Evolutionary conservation across 2,888 invertebrate genomes (phyloP).

Genomic region (Leptopilina myrica): DNA sequence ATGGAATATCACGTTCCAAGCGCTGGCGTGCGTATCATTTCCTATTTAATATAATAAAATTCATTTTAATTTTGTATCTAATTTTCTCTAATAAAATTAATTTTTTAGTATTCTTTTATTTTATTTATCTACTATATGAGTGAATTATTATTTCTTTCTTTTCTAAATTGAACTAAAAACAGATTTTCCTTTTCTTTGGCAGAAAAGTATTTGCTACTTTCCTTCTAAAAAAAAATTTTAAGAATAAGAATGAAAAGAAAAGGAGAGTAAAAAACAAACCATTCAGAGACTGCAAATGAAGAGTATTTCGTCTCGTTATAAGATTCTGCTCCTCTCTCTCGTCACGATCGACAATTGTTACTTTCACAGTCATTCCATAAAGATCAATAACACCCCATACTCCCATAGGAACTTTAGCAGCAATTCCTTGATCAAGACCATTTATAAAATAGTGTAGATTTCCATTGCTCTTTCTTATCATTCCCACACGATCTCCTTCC

Average conservation of each 20-base stretch:
- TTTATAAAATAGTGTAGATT: constrained; percentile 96
- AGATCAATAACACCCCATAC: constrained; percentile 97
- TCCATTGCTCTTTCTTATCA: constrained; percentile 91
- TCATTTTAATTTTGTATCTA: too few species aligned
- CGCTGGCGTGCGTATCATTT: too few species aligned
- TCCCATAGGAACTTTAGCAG: constrained; percentile 87
- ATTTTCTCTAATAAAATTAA: too few species aligned
- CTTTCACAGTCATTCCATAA: constrained; percentile 95
- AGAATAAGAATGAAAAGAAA: too few species aligned
- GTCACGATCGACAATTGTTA: constrained; percentile 91
- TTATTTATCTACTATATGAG: too few species aligned
- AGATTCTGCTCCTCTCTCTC: constrained; percentile 87
- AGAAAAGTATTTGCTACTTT: too few species aligned
- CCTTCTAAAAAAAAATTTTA: too few species aligned
- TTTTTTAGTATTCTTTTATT: neutral
- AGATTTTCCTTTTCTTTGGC: too few species aligned
- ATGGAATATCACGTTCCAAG: too few species aligned
- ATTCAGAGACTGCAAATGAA: constrained; percentile 77
- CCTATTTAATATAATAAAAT: too few species aligned
- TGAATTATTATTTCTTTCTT: too few species aligned
- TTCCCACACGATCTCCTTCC: constrained; percentile 95
- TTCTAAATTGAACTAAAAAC: too few species aligned
- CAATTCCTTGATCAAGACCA: constrained; percentile 94
- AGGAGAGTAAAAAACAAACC: constrained; percentile 58
- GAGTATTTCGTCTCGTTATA: constrained; percentile 83